phyloP scores from a whole-genome alignment of 2,797 vertebrate species.

The Syngnathus rostellatus region DNA sequence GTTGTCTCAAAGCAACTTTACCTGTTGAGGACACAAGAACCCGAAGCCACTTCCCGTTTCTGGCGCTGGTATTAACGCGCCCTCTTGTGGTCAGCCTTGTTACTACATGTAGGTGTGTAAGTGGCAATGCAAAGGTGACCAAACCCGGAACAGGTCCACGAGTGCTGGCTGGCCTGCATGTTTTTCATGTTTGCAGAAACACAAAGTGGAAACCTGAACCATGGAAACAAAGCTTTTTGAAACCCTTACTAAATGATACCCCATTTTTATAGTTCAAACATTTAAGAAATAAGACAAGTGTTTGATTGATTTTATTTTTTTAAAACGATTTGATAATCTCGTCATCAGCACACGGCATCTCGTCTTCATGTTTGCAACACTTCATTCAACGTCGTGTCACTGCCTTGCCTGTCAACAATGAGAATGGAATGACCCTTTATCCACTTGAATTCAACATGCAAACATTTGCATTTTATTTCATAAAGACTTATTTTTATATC shows the following conservation, averaged over 20 bases:
- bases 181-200: neutral
- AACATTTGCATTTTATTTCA: conserved; percentile 1
- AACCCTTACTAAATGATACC: neutral
- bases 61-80: conserved; percentile 12
- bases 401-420: conserved; percentile 29
- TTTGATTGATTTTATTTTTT: conserved; percentile 45
- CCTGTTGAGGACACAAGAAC: neutral
- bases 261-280: neutral
- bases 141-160: too few species aligned
- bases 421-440: neutral
- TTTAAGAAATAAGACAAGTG: conserved; percentile 5
- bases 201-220: neutral
- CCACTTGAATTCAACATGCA: neutral
- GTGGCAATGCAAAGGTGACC: too few species aligned
- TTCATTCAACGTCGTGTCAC: conserved; percentile 30
- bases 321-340: conserved; percentile 29
- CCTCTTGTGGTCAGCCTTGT: conserved; percentile 36
- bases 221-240: too few species aligned
- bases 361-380: conserved; percentile 3
- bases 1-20: neutral
- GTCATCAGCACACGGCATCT: neutral
- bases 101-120: conserved; percentile 3
- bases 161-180: too few species aligned
- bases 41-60: neutral
- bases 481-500: neutral